phyloP scores from a whole-genome alignment of 1,140 invertebrate genomes.

The Drosophila ambigua region DNA sequence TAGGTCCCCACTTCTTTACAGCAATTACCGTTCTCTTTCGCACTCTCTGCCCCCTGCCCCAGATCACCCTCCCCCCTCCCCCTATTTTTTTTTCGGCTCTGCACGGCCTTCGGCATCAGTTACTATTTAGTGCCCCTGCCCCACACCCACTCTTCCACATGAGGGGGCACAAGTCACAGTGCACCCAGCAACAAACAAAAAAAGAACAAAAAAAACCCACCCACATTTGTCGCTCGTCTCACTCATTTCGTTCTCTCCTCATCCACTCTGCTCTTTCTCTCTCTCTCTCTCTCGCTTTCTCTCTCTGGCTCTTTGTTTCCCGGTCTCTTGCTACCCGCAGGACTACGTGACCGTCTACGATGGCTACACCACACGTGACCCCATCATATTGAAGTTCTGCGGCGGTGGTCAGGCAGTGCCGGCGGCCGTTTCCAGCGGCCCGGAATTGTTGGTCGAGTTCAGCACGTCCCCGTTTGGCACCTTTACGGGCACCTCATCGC shows the following conservation, averaged over 20 bases:
- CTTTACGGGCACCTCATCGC: conserved; percentile 89
- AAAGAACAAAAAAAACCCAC: conserved; percentile 41
- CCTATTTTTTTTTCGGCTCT: conserved; percentile 9
- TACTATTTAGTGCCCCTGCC: conserved; percentile 12
- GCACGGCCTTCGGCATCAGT: conserved; percentile 41
- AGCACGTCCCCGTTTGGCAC: conserved; percentile 95
- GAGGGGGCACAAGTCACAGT: no score
- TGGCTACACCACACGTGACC: conserved; percentile 94
- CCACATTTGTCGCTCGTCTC: conserved; percentile 69
- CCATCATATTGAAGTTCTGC: conserved; percentile 94
- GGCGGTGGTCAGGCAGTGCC: conserved; percentile 93
- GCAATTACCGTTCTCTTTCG: conserved; percentile 47
- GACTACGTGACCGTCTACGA: conserved; percentile 96
- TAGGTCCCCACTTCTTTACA: conserved; percentile 49
- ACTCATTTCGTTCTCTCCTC: conserved; percentile 76
- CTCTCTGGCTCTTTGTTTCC: conserved; percentile 18
- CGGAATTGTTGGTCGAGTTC: conserved; percentile 94
- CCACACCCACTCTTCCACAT: no score
- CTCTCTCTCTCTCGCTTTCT: conserved; percentile 15
- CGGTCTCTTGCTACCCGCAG: conserved; percentile 73
- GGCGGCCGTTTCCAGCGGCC: conserved; percentile 91
- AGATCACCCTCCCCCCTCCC: neutral
- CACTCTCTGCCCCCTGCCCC: conserved; percentile 21
- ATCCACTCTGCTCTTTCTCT: conserved; percentile 58
- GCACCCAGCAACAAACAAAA: no score